Base-by-base conservation (phyloP, 2,113 vertebrate genomes). In the rabbit (Oryctolagus cuniculus) region DNA sequence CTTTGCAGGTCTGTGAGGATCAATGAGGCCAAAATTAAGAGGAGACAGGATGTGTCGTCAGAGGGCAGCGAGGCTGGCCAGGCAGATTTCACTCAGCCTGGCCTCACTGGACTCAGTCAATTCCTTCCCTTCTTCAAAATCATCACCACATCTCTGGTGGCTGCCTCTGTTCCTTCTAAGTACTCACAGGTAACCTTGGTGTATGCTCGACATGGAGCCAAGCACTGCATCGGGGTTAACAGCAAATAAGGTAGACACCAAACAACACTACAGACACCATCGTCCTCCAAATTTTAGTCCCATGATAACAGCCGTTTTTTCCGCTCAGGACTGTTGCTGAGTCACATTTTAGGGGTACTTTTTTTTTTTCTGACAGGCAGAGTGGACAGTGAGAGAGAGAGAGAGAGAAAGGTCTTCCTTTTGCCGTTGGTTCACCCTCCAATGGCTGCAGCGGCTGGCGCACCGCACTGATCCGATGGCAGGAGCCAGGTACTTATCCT, bases 1-100 rank as follows among this genome's bases (percentile, higher is more conserved):
- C 72, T 75, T 17, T 63, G 21, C 61, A 72, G 36, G 49, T 90
- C 89, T 94, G 67, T 87, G 25, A 78, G 87, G 89, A 90, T 44
- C 36, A 84, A 31, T 31, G 15, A 69, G 77, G 63, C 58, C 4
- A 73, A 89, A 87, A 75, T 61, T 67, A 34, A 38, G 55, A 93
- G 19, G n/a, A n/a, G 11, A 88, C 87, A 70, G 2, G 11, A 69
- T 49, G 44, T 67, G 61, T 78, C 73, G 69, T 24, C 24, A 24
- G 75, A 87, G 25, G 63, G 55, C 53, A 84, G 36, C 64, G 31
- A 67, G 38, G 38, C 63, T 49, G 11, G 44, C 38, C 61, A 66
- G 69, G 64, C 36, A 66, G 78, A 69, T 51, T 44, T 84, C 94
- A 61, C 61, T 64, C 66, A 49, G 34, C 6, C 0, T 36, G 36